Conservation (phyloP, 2,113 vertebrate species). For the Pica pica region DNA sequence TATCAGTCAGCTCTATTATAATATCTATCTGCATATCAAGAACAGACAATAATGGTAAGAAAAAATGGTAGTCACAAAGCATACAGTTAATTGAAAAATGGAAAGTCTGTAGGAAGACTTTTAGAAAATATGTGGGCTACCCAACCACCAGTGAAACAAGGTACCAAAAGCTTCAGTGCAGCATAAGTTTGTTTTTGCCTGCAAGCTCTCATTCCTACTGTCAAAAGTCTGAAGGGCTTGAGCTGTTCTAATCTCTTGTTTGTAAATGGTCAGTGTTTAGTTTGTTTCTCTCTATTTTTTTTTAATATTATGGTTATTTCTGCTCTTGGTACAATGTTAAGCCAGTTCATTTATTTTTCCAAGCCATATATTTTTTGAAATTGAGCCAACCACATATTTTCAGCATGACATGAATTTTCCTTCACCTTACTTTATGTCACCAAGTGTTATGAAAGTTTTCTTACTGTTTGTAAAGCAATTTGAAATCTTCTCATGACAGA, state of each 20-base stretch:
- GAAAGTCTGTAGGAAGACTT: not conserved
- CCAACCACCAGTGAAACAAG: not conserved
- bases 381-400: not conserved
- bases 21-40: not conserved
- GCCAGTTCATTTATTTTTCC: not conserved
- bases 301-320: not conserved
- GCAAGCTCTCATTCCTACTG: not conserved
- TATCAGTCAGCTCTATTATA: not conserved
- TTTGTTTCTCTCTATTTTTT: not conserved
- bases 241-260: not conserved
- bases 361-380: not conserved
- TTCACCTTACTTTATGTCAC: not conserved
- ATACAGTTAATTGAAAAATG: not conserved
- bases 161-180: not conserved
- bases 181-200: not conserved
- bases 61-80: not conserved
- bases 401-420: not conserved
- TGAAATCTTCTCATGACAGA: not conserved
- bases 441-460: not conserved
- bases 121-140: not conserved
- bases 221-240: not conserved
- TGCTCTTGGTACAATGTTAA: not conserved
- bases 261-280: not conserved
- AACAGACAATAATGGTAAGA: not conserved
- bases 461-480: not conserved